A percentile compares a stretch with the other conserved stretches of the same genome.
These are phyloP conservation scores for Lates calcarifer DNA, from an alignment of 2,113 vertebrate species.

Conservation along the genomic window DNA sequence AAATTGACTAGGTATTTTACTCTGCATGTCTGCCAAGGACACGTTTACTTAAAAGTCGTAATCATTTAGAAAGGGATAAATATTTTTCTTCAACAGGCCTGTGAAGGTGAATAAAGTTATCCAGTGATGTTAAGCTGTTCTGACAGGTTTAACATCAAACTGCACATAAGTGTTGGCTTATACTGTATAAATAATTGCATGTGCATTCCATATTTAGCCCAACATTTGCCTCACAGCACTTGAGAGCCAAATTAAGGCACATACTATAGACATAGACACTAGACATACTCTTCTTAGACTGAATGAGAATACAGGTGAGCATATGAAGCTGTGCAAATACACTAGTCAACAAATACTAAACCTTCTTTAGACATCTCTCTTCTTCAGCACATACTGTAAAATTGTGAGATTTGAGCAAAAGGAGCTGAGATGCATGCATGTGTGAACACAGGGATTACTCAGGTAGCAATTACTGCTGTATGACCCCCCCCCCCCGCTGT, in stretches of 20 bases:
- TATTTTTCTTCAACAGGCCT: slow-evolving; percentile 37
- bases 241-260: not conserved
- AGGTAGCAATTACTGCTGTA: slow-evolving; percentile 75
- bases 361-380: not conserved
- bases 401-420: slow-evolving; percentile 12
- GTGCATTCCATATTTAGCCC: not conserved
- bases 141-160: slow-evolving; percentile 39
- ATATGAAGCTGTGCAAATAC: not conserved
- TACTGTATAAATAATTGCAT: slow-evolving; percentile 48
- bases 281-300: not conserved
- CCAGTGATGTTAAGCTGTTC: slow-evolving; percentile 16
- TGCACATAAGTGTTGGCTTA: slow-evolving; percentile 12
- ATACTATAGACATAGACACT: too few relatives aligned
- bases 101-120: slow-evolving; percentile 23
- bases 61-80: slow-evolving; percentile 39
- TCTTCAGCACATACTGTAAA: slow-evolving; percentile 9
- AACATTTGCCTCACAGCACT: slow-evolving; percentile 21
- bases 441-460: slow-evolving; percentile 58
- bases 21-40: slow-evolving; percentile 23
- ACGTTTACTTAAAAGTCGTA: slow-evolving; percentile 47
- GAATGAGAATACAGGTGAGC: not conserved
- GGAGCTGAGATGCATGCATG: slow-evolving; percentile 22
- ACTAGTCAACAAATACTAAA: not conserved
- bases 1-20: not conserved
- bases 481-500: slow-evolving; percentile 57